Evolutionary conservation across 2,888 invertebrate genomes (phyloP).

Genomic region (Cremastinae sp.): DNA sequence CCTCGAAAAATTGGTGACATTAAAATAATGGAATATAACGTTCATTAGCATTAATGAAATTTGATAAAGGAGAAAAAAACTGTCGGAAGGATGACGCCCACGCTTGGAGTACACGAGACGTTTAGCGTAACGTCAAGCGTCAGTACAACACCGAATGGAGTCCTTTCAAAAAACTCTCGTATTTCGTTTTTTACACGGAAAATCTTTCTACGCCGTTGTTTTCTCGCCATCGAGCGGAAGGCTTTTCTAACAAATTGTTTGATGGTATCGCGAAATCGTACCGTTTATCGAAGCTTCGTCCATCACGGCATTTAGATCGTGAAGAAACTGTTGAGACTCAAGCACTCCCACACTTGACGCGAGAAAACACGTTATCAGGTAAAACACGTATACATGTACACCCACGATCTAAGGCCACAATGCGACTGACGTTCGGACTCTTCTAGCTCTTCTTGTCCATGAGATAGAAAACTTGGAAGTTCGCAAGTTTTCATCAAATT

Average conservation of each 20-base stretch:
- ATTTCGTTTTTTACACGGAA: background rate
- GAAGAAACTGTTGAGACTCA: constrained; percentile 53
- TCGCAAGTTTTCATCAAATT: too few relatives aligned
- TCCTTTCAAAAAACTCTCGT: constrained; percentile 39
- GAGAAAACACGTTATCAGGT: constrained; percentile 51
- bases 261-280: constrained; percentile 61
- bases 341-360: constrained; percentile 58
- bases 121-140: constrained; percentile 56
- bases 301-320: constrained; percentile 75
- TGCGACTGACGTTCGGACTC: constrained; percentile 59
- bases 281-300: constrained; percentile 75
- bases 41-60: constrained; percentile 14
- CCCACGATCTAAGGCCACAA: constrained; percentile 61
- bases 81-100: constrained; percentile 74
- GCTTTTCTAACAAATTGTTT: constrained; percentile 41
- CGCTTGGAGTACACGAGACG: constrained; percentile 65
- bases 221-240: background rate
- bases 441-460: constrained; percentile 27
- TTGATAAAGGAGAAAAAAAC: constrained; percentile 54
- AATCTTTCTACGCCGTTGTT: constrained; percentile 17
- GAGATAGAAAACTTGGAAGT: constrained; percentile 5
- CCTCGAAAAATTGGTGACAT: background rate
- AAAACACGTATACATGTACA: constrained; percentile 50
- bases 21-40: background rate
- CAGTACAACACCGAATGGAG: constrained; percentile 55